Evolutionary conservation across 2,888 invertebrate species (phyloP), one percentile per base, ranked within the genome.

Genomic region (Drosophila nr. fundita): DNA sequence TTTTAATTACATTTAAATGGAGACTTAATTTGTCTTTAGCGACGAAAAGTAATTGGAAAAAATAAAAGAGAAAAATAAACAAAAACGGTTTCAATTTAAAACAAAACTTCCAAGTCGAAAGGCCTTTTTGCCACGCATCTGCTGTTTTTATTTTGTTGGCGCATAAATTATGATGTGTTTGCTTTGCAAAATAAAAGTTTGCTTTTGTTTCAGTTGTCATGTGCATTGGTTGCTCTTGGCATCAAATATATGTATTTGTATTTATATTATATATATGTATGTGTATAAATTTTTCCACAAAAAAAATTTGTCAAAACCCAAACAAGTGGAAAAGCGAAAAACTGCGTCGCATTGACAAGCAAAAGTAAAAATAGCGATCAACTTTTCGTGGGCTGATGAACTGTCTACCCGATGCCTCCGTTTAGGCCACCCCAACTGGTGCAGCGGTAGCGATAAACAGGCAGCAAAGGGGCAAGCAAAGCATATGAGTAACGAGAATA

Each of bases 161-260:
- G 76, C 68, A 73, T 71, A 76, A 86, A 80, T 77, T 78, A 73
- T 65, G 68, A 50, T 66, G 64, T 40, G 67, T 18, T 42, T 29
- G 69, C 55, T 55, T 55, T 67, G 54, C 40, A 75, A 70, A 78
- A 76, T 60, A 82, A 77, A 82, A 65, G 67, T 73, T 67, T 45
- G 36, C 32, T 58, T 49, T 68, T 67, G 40, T 68, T 64, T 54
- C 60, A 66, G 34, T 64, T 70, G 65, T 62, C 49, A 49, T 40
- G 29, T 27, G 67, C 30, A 30, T 53, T 69, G 50, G 54, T 70
- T 82, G 52, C 42, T 52, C 52, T 62, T 71, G 62, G 62, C 69
- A 52, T 57, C 67, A 60, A 52, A 69, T 55, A 59, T 58, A n/a
- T 53, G 40, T 42, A 54, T 34, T 48, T n/a, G 15, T 36, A 36